Percentiles rank a stretch among this genome's conserved stretches.
These are phyloP conservation scores for Glaucopsyche alexis DNA, from an alignment of 2,888 invertebrate genomes.

Conservation along the genomic window DNA sequence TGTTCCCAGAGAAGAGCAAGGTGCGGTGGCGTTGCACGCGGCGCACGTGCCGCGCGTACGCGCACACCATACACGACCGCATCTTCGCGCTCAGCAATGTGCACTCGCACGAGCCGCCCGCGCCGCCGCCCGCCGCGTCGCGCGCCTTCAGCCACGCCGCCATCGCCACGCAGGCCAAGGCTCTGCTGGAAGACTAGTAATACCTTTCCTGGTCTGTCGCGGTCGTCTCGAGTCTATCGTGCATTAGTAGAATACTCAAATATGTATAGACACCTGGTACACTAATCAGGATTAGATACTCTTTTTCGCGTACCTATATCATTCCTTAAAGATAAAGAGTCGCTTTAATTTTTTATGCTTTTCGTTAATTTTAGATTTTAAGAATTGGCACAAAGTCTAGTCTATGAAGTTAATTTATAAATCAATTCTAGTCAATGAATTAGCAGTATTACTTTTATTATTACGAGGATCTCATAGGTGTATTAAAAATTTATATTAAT, in stretches of 20 bases:
- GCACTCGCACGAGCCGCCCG: slow-evolving; percentile 71
- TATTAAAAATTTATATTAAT: not conserved
- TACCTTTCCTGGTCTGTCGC: not conserved
- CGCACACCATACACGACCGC: slow-evolving; percentile 73
- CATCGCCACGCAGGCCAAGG: slow-evolving; percentile 57
- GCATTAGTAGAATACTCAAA: not conserved
- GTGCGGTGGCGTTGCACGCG: slow-evolving; percentile 77
- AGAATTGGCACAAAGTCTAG: slow-evolving; percentile 27
- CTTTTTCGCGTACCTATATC: not conserved
- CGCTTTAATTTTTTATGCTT: slow-evolving; percentile 11
- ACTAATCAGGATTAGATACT: not conserved
- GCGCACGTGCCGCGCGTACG: slow-evolving; percentile 75
- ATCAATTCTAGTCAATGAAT: slow-evolving; percentile 23
- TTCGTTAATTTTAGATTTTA: slow-evolving; percentile 1
- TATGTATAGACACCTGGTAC: not conserved
- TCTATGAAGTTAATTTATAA: slow-evolving; percentile 13
- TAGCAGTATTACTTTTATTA: slow-evolving; percentile 21
- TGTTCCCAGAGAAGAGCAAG: slow-evolving; percentile 75
- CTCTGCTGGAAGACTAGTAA: slow-evolving; percentile 59
- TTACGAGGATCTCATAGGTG: slow-evolving; percentile 16
- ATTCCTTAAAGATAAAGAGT: not conserved
- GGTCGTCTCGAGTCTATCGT: not conserved
- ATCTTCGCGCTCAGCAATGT: slow-evolving; percentile 75
- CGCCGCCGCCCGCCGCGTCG: slow-evolving; percentile 42
- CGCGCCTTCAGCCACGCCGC: slow-evolving; percentile 47